A percentile compares a stretch with the other conserved stretches of the same genome.
These are phyloP conservation scores for Ostrea edulis DNA, from an alignment of 1,140 invertebrate species.

Conservation along the genomic window DNA sequence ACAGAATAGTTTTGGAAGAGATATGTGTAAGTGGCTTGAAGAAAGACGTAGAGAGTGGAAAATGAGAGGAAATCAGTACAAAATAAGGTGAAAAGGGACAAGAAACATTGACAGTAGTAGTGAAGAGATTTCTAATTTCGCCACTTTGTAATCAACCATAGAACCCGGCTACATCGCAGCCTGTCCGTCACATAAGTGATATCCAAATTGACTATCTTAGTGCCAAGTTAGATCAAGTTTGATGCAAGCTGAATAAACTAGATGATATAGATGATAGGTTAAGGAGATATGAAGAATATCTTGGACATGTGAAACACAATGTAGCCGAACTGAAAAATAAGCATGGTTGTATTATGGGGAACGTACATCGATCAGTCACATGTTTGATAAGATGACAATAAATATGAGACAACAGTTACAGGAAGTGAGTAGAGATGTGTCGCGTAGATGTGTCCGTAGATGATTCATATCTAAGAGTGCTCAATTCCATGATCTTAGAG, in stretches of 20 bases:
- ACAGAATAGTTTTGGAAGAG: too few relatives aligned
- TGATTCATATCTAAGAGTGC: background rate
- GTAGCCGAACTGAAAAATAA: background rate
- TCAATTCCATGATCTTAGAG: background rate
- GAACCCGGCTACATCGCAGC: too few relatives aligned
- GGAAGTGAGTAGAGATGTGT: background rate
- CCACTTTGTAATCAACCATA: too few relatives aligned
- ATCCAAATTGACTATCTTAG: background rate
- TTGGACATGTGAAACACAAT: background rate
- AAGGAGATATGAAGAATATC: background rate
- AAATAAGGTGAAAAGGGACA: too few relatives aligned
- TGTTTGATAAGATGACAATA: background rate
- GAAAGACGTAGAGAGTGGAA: too few relatives aligned
- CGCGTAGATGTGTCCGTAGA: background rate
- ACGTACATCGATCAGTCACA: background rate
- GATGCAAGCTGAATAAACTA: background rate
- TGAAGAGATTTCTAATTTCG: too few relatives aligned
- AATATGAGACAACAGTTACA: background rate
- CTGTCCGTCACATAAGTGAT: too few relatives aligned
- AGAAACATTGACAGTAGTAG: too few relatives aligned
- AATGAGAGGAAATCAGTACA: too few relatives aligned
- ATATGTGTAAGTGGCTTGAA: too few relatives aligned
- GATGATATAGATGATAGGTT: background rate
- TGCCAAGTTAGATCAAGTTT: background rate
- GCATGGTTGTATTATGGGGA: background rate